These are phyloP conservation scores for Leucania comma DNA, from an alignment of 2,888 invertebrate species.

Conservation along the genomic window DNA sequence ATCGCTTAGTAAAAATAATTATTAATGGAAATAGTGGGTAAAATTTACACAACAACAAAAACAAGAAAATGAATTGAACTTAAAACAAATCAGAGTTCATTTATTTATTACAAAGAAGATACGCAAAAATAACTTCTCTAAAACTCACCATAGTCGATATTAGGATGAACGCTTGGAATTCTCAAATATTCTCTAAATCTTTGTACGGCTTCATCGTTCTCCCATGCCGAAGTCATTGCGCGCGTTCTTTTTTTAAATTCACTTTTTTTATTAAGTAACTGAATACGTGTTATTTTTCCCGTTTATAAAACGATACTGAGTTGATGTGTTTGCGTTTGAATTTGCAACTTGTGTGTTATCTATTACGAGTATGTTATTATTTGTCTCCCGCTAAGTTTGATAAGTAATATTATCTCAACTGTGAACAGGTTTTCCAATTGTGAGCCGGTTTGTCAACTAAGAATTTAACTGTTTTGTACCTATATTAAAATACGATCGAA, in stretches of 20 bases:
- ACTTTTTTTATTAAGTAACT: background rate
- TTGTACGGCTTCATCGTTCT: constrained; percentile 91
- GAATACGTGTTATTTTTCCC: constrained; percentile 15
- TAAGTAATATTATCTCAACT: constrained; percentile 11
- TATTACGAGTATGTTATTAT: too few species aligned
- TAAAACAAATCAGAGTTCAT: background rate
- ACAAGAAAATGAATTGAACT: background rate
- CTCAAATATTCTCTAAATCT: constrained; percentile 96
- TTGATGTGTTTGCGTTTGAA: background rate
- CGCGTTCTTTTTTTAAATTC: constrained; percentile 13
- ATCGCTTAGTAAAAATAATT: background rate
- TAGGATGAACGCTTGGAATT: constrained; percentile 97
- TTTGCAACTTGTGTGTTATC: constrained; percentile 26
- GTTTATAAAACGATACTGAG: constrained; percentile 28
- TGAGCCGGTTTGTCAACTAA: too few species aligned
- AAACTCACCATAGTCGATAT: constrained; percentile 95
- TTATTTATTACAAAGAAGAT: background rate
- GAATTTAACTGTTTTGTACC: too few species aligned
- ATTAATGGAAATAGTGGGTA: background rate
- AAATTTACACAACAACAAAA: background rate
- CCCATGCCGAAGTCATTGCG: constrained; percentile 75
- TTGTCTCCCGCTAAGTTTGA: constrained; percentile 12
- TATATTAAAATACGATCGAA: background rate
- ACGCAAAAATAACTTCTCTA: background rate
- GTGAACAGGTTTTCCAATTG: too few species aligned